phyloP scores from a whole-genome alignment of 2,113 vertebrate species.

The Neofelis nebulosa region DNA sequence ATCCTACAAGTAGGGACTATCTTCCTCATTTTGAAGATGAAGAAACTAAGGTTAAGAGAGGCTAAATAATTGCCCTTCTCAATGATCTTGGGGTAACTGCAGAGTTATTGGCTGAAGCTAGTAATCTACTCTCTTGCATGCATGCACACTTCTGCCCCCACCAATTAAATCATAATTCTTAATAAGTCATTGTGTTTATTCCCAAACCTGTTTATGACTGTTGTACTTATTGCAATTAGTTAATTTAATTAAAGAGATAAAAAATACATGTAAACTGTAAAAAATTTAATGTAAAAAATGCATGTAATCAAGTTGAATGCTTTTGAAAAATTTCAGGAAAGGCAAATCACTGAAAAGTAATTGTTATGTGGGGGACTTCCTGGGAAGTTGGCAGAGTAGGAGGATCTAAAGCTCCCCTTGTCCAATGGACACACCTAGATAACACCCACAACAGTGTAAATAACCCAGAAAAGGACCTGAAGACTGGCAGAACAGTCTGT shows the following conservation, averaged over 20 bases:
- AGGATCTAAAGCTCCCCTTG: not conserved
- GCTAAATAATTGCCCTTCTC: not conserved
- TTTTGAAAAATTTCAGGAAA: conserved; percentile 2
- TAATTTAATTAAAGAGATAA: conserved; percentile 2
- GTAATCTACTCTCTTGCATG: not conserved
- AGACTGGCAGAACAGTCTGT: not conserved
- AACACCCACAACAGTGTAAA: not conserved
- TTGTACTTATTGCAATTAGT: not conserved
- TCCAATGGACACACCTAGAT: not conserved
- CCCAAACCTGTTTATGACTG: not conserved
- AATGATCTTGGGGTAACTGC: not conserved
- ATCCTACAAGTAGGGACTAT: not conserved
- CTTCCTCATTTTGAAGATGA: not conserved
- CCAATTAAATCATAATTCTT: not conserved
- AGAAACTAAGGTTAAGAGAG: not conserved
- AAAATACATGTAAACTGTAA: not conserved
- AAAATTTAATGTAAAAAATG: not conserved
- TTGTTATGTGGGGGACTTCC: not conserved
- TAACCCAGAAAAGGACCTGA: not conserved
- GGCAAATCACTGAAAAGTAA: not conserved
- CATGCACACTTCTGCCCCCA: not conserved
- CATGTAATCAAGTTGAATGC: not conserved
- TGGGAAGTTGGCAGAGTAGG: not conserved
- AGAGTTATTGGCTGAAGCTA: not conserved
- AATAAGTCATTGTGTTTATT: conserved; percentile 32